phyloP scores from a whole-genome alignment of 2,113 vertebrate genomes.

The Podarcis raffonei region DNA sequence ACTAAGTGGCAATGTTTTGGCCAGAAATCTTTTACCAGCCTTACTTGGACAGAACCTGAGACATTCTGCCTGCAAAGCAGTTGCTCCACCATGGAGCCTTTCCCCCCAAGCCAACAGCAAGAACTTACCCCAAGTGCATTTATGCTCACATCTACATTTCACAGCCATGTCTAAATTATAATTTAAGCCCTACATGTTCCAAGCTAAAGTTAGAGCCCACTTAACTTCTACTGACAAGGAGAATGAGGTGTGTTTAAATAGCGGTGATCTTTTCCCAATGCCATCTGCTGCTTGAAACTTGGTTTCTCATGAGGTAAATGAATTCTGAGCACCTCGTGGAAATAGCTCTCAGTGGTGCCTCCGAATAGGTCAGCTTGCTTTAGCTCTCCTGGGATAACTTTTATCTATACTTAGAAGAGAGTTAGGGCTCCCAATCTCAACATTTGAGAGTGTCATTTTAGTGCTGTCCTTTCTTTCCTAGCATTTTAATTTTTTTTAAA shows the following conservation, averaged over 20 bases:
- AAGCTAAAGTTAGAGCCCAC: neutral
- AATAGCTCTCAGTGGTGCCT: neutral
- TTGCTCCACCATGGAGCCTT: no score
- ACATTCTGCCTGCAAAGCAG: no score
- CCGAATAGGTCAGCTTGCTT: conserved; percentile 6
- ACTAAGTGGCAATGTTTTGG: no score
- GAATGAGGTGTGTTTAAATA: neutral
- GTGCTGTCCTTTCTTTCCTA: conserved; percentile 24
- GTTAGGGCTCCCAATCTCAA: conserved; percentile 30
- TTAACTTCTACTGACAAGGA: conserved; percentile 1
- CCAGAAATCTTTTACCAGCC: no score
- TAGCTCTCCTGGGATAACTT: conserved; percentile 41
- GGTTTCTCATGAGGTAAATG: conserved; percentile 21
- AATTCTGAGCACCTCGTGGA: conserved; percentile 28
- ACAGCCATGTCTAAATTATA: neutral
- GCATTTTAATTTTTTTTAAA: neutral
- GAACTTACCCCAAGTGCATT: neutral
- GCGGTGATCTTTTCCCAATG: neutral
- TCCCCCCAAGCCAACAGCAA: neutral
- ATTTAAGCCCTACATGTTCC: neutral
- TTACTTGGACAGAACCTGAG: no score
- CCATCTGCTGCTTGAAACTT: conserved; percentile 23
- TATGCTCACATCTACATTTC: neutral
- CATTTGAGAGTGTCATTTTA: conserved; percentile 62
- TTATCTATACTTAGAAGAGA: conserved; percentile 54